These are phyloP conservation scores for Scolopax rusticola DNA, from an alignment of 2,797 vertebrate species.

Conservation along the genomic window DNA sequence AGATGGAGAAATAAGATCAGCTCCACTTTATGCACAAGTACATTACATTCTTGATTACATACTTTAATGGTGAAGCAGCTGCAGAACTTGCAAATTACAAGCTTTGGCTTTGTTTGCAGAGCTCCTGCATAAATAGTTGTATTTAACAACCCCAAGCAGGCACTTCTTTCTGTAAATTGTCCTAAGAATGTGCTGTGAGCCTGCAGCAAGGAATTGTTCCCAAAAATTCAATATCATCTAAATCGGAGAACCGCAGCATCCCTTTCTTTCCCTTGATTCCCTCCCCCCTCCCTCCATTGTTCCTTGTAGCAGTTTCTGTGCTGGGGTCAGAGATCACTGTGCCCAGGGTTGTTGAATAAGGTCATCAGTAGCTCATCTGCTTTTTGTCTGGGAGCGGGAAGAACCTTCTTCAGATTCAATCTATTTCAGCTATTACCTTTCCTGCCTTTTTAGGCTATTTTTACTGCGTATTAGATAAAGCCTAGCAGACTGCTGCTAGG, in stretches of 20 bases:
- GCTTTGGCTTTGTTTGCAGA: constrained; percentile 23
- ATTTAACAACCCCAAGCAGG: background rate
- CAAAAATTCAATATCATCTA: background rate
- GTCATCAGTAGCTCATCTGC: background rate
- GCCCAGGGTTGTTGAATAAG: background rate
- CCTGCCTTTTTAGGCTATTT: background rate
- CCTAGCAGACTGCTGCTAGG: constrained; percentile 26
- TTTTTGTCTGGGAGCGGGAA: background rate
- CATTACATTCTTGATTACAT: constrained; percentile 2
- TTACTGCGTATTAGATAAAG: constrained; percentile 4
- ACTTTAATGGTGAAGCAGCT: background rate
- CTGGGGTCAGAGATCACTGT: background rate
- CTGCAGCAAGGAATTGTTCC: background rate
- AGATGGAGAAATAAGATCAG: background rate
- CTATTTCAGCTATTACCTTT: background rate
- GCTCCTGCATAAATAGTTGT: background rate
- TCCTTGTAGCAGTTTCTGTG: background rate
- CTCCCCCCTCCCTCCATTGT: accelerated
- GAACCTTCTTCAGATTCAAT: background rate
- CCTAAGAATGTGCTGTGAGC: background rate
- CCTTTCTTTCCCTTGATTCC: background rate
- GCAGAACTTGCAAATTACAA: constrained; percentile 3
- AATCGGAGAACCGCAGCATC: background rate
- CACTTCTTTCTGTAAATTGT: background rate
- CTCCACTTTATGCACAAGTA: background rate